Evolutionary conservation across 2,888 invertebrate species (phyloP), one percentile per base, ranked within the genome.

Genomic region (Heliconius ethilla): DNA sequence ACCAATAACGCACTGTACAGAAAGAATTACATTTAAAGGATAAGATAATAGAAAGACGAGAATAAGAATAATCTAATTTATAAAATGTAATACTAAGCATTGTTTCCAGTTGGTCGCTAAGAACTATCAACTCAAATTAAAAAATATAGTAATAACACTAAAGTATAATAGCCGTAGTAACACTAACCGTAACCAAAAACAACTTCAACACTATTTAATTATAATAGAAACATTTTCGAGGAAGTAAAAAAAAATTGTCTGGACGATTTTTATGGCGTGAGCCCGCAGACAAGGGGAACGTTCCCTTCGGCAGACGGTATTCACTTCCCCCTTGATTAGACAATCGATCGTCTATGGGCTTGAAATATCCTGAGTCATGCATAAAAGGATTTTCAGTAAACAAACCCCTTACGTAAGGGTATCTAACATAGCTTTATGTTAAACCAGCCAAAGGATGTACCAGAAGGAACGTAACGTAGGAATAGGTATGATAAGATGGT

Each of bases 331-430:
- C 85, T 87, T 89, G 87, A 84, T 86, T 83, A 84, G 85, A 83
- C 83, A 85, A 91, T 89, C 90, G 91, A 91, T 90, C 87, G 86
- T 83, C 87, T 80, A 89, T 89, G 86, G 86, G 89, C 87, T 87
- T 86, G 83, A 86, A 90, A 89, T 88, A 65, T 84, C 88, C 87
- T 88, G 87, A 86, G 81, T 86, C 85, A 87, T 83, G 78, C 33
- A 37, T 75, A 75, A 79, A 77, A 69, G 67, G 55, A 69, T 22
- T 79, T 76, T 78, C 76, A 75, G 76, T 40, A 75, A 78, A 78
- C 72, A 70, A 62, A n/a, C 66, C 29, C 55, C 51, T 66, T 59
- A 40, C n/a, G 37, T 55, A 25, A 62, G 13, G 18, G 11, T 13
- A 27, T 27, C 22, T 4, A 62, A n/a, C 25, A 62, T 13, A 1